A percentile compares a stretch with the other conserved stretches of the same genome.
These are phyloP conservation scores for Nineta flava DNA, from an alignment of 2,888 invertebrate species.

Conservation along the genomic window DNA sequence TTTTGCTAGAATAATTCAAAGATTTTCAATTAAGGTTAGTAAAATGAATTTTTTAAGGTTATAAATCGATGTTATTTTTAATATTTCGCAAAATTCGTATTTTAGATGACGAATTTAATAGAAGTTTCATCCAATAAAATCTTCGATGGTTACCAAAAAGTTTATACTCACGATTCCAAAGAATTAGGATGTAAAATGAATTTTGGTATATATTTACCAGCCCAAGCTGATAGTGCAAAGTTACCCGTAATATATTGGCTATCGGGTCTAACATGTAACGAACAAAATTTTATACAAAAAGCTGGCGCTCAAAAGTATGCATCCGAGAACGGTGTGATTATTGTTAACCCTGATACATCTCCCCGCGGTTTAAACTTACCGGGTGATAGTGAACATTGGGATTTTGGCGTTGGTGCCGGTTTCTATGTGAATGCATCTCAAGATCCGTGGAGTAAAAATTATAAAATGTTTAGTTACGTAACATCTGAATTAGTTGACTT, in stretches of 20 bases:
- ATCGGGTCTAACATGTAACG: conserved; percentile 85
- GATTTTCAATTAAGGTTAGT: too few species aligned
- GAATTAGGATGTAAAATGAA: conserved; percentile 81
- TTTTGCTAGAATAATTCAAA: too few species aligned
- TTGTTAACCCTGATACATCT: conserved; percentile 93
- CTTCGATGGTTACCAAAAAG: conserved; percentile 75
- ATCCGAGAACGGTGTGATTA: conserved; percentile 64
- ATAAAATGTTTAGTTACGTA: conserved; percentile 92
- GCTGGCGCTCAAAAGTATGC: conserved; percentile 89
- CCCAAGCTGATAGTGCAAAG: conserved; percentile 43
- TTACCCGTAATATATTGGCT: conserved; percentile 81
- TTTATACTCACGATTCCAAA: conserved; percentile 63
- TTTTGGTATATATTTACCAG: conserved; percentile 82
- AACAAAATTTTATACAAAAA: conserved; percentile 91
- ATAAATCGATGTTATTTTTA: too few species aligned
- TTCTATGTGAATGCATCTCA: conserved; percentile 88
- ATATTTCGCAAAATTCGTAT: too few species aligned
- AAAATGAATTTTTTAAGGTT: too few species aligned
- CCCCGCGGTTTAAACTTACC: conserved; percentile 78
- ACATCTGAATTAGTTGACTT: conserved; percentile 67
- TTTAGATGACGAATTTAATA: conserved; percentile 22
- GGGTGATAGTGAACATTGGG: conserved; percentile 84
- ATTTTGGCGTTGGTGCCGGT: conserved; percentile 91
- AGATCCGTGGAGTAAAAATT: conserved; percentile 85
- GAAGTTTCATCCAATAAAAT: conserved; percentile 51